Evolutionary conservation across 2,113 vertebrate species (phyloP), one percentile per base, ranked within the genome.

Genomic region (Ceyx melanurus): DNA sequence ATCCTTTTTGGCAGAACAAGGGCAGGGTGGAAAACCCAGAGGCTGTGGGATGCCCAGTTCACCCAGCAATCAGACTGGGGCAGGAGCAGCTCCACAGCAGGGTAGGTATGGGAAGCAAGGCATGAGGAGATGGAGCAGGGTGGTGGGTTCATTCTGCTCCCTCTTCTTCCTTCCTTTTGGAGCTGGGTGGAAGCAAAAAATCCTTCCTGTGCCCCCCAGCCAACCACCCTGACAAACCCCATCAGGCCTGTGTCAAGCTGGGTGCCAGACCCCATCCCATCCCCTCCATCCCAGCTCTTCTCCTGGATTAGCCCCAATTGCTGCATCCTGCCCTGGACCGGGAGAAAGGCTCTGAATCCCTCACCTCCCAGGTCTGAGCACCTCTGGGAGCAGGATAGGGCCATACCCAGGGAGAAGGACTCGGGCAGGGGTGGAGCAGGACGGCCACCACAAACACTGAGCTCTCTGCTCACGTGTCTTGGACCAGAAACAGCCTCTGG

Each of bases 21-120:
- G 54, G 2, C 33, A 61, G 83, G 35, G 17, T 37, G 50, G 72
- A 16, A 8, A 26, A 54, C 9, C 1, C 8, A 1, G 26, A 4
- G 73, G 33, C 25, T 51, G 77, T 0, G 12, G 33, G 33, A 1
- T 9, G n/a, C 48, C 13, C 2, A 0, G 48, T 19, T 75, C 65
- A 23, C 5, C 40, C 0, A 0, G 64, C 15, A 6, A 1, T 1
- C 0, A 0, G 45, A 1, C 3, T 7, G 3, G 35, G 56, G 58
- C 66, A 56, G 82, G 43, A 23, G 2, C 0, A 6, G 1, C 16
- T 57, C 46, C 1, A 11, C 6, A 0, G 62, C 37, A 2, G 79
- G n/a, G 9, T 1, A 1, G 45, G 4, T 29, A 35, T 1, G 15
- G 58, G 46, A 46, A 40, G 42, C 10, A 2, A 40, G 14, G 31